A percentile compares a stretch with the other conserved stretches of the same genome.
These are phyloP conservation scores for Phasianus colchicus DNA, from an alignment of 2,113 vertebrate species.

Conservation along the genomic window DNA sequence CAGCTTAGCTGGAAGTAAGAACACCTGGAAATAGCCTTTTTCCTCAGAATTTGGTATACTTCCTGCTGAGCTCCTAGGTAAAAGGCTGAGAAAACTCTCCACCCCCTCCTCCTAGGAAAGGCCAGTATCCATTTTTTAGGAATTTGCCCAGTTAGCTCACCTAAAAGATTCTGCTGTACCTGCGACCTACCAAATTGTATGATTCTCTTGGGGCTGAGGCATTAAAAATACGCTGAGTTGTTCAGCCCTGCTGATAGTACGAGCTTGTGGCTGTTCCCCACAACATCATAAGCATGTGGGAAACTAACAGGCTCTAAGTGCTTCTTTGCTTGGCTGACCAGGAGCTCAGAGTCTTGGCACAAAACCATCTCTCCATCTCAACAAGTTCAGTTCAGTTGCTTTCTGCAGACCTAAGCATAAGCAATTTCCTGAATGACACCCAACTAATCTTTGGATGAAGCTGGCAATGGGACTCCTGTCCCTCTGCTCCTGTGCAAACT, in stretches of 20 bases:
- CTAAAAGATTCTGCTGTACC: not conserved
- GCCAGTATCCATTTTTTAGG: not conserved
- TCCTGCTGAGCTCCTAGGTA: not conserved
- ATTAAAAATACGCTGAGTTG: not conserved
- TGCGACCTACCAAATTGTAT: not conserved
- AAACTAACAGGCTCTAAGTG: not conserved
- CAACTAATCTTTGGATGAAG: not conserved
- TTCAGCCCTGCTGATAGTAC: not conserved
- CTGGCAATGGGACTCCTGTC: not conserved
- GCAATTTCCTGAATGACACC: not conserved
- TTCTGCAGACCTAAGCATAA: not conserved
- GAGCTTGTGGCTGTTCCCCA: not conserved
- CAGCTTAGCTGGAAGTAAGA: not conserved
- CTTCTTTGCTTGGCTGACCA: not conserved
- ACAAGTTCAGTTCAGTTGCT: not conserved
- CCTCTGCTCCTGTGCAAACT: not conserved
- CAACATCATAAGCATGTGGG: not conserved
- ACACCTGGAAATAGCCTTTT: not conserved
- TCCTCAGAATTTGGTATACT: not conserved
- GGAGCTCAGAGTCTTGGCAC: not conserved
- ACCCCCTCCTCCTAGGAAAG: not conserved
- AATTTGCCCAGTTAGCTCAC: not conserved
- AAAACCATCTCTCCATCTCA: not conserved
- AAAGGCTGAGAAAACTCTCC: not conserved
- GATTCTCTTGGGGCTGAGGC: not conserved